phyloP scores from a whole-genome alignment of 2,113 vertebrate genomes.

The Seriola aureovittata region DNA sequence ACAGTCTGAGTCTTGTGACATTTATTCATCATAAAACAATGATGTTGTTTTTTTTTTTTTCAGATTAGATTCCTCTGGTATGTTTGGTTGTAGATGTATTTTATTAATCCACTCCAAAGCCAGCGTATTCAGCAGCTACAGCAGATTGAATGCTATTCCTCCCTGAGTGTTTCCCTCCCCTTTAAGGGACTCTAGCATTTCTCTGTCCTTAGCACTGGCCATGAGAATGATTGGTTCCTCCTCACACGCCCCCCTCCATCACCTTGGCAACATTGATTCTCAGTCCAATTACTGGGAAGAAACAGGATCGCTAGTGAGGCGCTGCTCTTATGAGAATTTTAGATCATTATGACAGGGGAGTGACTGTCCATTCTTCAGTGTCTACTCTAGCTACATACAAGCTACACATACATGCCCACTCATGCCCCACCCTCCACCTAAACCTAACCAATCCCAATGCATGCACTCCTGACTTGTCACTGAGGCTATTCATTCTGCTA shows the following conservation, averaged over 20 bases:
- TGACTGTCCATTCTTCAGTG: slow-evolving; percentile 4
- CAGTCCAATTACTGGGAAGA: slow-evolving; percentile 69
- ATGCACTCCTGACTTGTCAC: slow-evolving; percentile 5
- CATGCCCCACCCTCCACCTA: slow-evolving; percentile 1
- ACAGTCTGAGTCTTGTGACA: background rate
- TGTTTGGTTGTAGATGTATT: slow-evolving; percentile 8
- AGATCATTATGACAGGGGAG: slow-evolving; percentile 61
- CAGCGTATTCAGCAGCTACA: slow-evolving; percentile 17
- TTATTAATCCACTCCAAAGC: slow-evolving; percentile 11
- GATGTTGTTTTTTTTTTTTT: background rate
- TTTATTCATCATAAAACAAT: background rate
- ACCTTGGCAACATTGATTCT: slow-evolving; percentile 81
- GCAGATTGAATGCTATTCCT: slow-evolving; percentile 20
- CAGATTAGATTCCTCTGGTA: background rate
- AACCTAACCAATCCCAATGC: slow-evolving; percentile 13
- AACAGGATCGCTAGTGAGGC: slow-evolving; percentile 64
- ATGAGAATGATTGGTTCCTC: slow-evolving; percentile 67
- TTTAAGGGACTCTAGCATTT: slow-evolving; percentile 42
- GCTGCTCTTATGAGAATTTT: slow-evolving; percentile 63
- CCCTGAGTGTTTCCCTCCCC: slow-evolving; percentile 14
- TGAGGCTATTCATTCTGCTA: background rate
- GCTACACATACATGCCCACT: slow-evolving; percentile 1
- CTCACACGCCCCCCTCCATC: slow-evolving; percentile 65
- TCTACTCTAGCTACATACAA: background rate
- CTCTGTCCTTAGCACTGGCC: slow-evolving; percentile 37